Percentiles rank a stretch among this genome's conserved stretches.
These are phyloP conservation scores for Meliscaeva auricollis DNA, from an alignment of 2,888 invertebrate genomes.

Conservation along the genomic window DNA sequence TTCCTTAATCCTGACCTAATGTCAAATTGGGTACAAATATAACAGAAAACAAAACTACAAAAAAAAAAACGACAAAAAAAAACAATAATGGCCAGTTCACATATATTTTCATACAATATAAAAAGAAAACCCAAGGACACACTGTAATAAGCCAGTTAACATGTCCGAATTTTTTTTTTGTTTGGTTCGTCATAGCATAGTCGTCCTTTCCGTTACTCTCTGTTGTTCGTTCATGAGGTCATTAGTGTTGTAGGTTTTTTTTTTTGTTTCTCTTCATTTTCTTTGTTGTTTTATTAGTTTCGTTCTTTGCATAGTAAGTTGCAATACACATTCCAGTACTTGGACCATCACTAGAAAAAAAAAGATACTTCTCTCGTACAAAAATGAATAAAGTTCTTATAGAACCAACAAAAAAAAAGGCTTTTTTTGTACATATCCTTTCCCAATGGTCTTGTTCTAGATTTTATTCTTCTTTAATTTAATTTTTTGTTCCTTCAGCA, in stretches of 20 bases:
- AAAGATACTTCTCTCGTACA: conserved; percentile 13
- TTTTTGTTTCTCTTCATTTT: conserved; percentile 22
- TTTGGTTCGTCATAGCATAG: conserved; percentile 21
- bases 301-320: conserved; percentile 31
- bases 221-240: conserved; percentile 60
- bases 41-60: neutral
- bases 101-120: neutral
- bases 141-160: conserved; percentile 61
- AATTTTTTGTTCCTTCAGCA: conserved; percentile 34
- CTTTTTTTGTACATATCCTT: conserved; percentile 38
- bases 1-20: conserved; percentile 40
- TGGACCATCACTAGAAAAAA: conserved; percentile 48
- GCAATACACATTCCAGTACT: conserved; percentile 14
- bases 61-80: neutral
- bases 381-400: conserved; percentile 17
- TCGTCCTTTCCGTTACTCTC: conserved; percentile 13
- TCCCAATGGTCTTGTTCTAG: conserved; percentile 73
- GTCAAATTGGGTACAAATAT: conserved; percentile 36
- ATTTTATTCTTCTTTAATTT: conserved; percentile 68
- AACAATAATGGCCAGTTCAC: conserved; percentile 14
- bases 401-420: conserved; percentile 31
- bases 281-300: conserved; percentile 33
- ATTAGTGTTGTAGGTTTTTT: conserved; percentile 50
- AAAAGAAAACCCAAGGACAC: conserved; percentile 43
- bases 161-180: conserved; percentile 48